These are phyloP conservation scores for Natrix natrix DNA, from an alignment of 2,797 vertebrate species.

Conservation along the genomic window DNA sequence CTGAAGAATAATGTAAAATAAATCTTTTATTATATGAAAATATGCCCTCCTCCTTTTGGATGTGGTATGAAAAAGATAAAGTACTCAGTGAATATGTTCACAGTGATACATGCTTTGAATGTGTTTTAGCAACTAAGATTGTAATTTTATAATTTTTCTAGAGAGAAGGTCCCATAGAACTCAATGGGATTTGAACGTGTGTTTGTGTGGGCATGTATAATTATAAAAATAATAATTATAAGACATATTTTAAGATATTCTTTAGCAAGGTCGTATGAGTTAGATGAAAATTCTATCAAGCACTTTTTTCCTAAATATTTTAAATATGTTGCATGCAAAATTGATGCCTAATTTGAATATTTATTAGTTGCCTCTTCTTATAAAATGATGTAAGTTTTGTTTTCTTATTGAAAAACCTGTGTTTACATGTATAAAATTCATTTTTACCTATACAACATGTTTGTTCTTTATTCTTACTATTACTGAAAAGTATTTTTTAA, in stretches of 20 bases:
- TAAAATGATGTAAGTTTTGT: slow-evolving; percentile 87
- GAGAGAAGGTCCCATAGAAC: neutral
- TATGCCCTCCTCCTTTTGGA: slow-evolving; percentile 51
- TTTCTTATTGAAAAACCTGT: slow-evolving; percentile 90
- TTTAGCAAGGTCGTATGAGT: slow-evolving; percentile 93
- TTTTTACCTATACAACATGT: slow-evolving; percentile 80
- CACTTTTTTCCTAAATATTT: slow-evolving; percentile 96
- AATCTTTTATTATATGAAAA: slow-evolving; percentile 61
- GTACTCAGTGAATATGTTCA: slow-evolving; percentile 63
- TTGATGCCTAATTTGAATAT: slow-evolving; percentile 99
- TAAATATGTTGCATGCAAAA: slow-evolving; percentile 98
- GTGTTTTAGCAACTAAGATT: slow-evolving; percentile 60
- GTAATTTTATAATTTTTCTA: neutral
- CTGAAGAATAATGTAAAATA: slow-evolving; percentile 59
- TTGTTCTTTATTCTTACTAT: slow-evolving; percentile 75
- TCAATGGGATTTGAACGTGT: neutral
- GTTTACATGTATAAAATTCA: slow-evolving; percentile 85
- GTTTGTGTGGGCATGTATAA: neutral
- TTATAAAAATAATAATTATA: neutral
- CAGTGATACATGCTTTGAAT: slow-evolving; percentile 41
- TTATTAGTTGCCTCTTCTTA: slow-evolving; percentile 95
- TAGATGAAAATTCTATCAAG: slow-evolving; percentile 89
- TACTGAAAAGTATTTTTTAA: slow-evolving; percentile 65
- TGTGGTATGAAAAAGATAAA: slow-evolving; percentile 55
- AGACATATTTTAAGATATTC: slow-evolving; percentile 63